Conservation (phyloP, 1,140 invertebrate species). For the Ridgeia piscesae region DNA sequence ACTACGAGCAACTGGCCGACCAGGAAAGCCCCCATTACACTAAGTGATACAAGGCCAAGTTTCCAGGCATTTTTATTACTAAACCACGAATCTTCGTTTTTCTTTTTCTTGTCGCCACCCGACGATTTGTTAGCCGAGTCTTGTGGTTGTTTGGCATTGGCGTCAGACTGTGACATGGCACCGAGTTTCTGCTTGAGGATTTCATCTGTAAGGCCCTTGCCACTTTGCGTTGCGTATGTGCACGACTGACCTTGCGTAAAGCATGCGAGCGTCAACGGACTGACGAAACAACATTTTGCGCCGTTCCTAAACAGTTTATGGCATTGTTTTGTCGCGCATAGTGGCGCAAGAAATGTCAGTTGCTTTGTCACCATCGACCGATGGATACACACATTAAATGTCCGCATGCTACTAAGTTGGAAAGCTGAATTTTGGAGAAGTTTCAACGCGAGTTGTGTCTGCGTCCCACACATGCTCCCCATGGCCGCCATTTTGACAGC, state of each 20-base stretch:
- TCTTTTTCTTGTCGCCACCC: constrained; percentile 20
- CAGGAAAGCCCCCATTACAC: constrained; percentile 27
- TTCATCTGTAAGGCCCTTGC: constrained; percentile 6
- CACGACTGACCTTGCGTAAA: constrained; percentile 1
- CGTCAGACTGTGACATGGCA: neutral
- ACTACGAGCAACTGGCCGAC: constrained; percentile 51
- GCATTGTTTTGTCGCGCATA: constrained; percentile 6
- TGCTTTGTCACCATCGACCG: neutral
- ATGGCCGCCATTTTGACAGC: constrained; percentile 13
- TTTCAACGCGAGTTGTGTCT: neutral
- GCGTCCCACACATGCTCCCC: constrained; percentile 15
- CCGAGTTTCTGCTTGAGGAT: constrained; percentile 13
- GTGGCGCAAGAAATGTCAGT: neutral
- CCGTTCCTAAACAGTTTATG: constrained; percentile 11
- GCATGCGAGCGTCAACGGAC: neutral
- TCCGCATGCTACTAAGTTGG: neutral
- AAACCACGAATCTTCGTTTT: constrained; percentile 29
- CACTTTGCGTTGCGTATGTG: neutral
- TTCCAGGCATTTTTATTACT: constrained; percentile 31
- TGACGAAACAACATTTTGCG: constrained; percentile 9
- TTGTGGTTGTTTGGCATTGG: neutral
- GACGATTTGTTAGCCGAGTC: neutral
- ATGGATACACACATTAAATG: constrained; percentile 3
- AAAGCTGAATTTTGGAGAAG: constrained; percentile 4
- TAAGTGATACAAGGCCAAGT: constrained; percentile 25